These are phyloP conservation scores for Neodiprion lecontei DNA, from an alignment of 1,140 invertebrate genomes.

Conservation along the genomic window DNA sequence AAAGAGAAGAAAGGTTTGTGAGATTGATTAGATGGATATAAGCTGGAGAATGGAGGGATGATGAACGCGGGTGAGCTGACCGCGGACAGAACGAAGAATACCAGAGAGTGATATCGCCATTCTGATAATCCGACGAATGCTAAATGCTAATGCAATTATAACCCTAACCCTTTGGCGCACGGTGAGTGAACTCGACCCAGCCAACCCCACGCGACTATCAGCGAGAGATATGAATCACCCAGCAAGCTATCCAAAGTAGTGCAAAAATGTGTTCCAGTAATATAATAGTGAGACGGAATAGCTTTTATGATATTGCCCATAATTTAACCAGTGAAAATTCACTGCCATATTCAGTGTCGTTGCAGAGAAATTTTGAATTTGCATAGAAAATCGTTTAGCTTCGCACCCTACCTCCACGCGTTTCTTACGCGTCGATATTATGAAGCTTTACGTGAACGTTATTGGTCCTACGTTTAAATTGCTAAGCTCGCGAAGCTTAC, in stretches of 20 bases:
- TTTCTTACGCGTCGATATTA: too few species aligned
- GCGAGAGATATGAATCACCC: slow-evolving; percentile 1
- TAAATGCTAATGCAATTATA: slow-evolving; percentile 16
- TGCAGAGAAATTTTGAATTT: neutral
- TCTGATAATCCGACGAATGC: slow-evolving; percentile 11
- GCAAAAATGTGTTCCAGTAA: neutral
- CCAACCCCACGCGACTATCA: neutral
- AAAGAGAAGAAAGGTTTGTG: neutral
- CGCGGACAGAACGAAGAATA: neutral
- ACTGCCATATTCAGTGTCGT: neutral
- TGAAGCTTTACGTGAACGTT: too few species aligned
- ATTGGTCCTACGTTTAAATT: too few species aligned
- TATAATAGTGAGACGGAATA: neutral
- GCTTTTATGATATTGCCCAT: slow-evolving; percentile 7
- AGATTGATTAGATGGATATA: neutral
- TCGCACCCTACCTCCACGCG: too few species aligned
- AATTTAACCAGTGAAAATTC: neutral
- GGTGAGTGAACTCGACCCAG: neutral
- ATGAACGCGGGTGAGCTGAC: slow-evolving; percentile 1
- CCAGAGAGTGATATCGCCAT: neutral
- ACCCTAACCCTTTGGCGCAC: slow-evolving; percentile 5
- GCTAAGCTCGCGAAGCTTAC: too few species aligned
- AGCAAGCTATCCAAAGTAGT: neutral
- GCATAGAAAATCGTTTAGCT: too few species aligned
- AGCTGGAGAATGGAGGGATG: neutral